Base-by-base conservation (phyloP, 2,113 vertebrate species). In the Scopus umbretta region DNA sequence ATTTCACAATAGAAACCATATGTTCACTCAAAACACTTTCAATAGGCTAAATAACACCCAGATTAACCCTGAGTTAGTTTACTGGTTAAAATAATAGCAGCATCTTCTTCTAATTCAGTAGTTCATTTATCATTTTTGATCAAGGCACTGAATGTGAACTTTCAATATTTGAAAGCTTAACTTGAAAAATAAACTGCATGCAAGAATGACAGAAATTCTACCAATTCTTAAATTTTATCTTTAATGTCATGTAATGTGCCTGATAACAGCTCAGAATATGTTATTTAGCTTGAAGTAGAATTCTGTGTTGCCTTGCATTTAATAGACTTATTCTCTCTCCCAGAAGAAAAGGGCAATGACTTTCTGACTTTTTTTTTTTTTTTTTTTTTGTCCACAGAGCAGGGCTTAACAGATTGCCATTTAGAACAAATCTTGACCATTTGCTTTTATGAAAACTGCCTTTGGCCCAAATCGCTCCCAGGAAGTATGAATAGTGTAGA, bases 1-100 rank as follows among this genome's bases (percentile, higher is more conserved):
- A 98, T 98, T 98, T 98, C 97, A 98, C 98, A 98, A 98, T 98
- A 98, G 98, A 98, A 98, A 98, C 98, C 98, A 98, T 97, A 98
- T 98, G 98, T 98, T 98, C 97, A 74, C 95, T 98, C 96, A 97
- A 98, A 98, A 98, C 97, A 97, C 97, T 98, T 98, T 96, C 97
- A 98, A 97, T 98, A 98, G 97, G 97, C 97, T 97, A 97, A 98
- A 98, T 98, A 98, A 97, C 98, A 97, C 97, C 96, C 97, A 97
- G 98, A 98, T 98, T 98, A 98, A 98, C 98, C 97, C 96, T 96
- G 97, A 98, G 97, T 98, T 97, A 98, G 97, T 98, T 98, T 97
- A 97, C 96, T 98, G 97, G 98, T 98, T 98, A 98, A 98, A 98
- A 98, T 98, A 98, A 98, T 98, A 98, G 96, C 96, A 97, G 97